These are phyloP conservation scores for Paedocypris sp. DNA, from an alignment of 2,113 vertebrate genomes.

Conservation along the genomic window DNA sequence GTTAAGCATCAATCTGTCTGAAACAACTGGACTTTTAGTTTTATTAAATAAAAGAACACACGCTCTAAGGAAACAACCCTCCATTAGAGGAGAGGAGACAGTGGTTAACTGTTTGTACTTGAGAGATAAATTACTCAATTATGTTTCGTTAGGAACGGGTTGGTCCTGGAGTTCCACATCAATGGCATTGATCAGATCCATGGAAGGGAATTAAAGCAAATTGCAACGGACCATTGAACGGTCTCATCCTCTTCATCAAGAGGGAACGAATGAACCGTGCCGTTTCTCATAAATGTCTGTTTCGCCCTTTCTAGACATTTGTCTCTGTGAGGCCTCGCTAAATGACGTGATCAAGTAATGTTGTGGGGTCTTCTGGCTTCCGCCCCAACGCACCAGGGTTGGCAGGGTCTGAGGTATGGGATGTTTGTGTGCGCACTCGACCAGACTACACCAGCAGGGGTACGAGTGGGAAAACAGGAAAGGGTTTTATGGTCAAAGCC, in stretches of 20 bases:
- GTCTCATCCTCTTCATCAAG: constrained; percentile 15
- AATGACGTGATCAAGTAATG: constrained; percentile 54
- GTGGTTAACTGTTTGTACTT: constrained; percentile 18
- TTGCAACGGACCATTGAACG: constrained; percentile 2
- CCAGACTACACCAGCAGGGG: constrained; percentile 30
- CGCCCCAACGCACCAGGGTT: constrained; percentile 49
- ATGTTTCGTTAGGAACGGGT: constrained; percentile 35
- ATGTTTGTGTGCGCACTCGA: constrained; percentile 4
- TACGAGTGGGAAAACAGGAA: constrained; percentile 36
- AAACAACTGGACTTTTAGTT: constrained; percentile 30
- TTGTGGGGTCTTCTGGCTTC: constrained; percentile 41
- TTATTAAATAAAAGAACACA: constrained; percentile 17
- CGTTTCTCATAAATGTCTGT: constrained; percentile 59
- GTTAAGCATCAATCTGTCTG: too few relatives aligned
- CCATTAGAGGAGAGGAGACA: constrained; percentile 37
- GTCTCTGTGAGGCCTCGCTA: constrained; percentile 49
- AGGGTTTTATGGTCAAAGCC: constrained; percentile 29
- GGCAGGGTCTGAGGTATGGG: constrained; percentile 51
- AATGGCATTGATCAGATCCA: constrained; percentile 31
- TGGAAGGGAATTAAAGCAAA: constrained; percentile 15
- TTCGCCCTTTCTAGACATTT: constrained; percentile 48
- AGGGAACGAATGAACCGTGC: constrained; percentile 20
- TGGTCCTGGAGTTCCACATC: constrained; percentile 24
- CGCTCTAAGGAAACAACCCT: constrained; percentile 32
- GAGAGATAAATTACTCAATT: constrained; percentile 44